These are phyloP conservation scores for Hapalemur alaotrensis DNA, from an alignment of 2,797 vertebrate genomes.

Conservation along the genomic window DNA sequence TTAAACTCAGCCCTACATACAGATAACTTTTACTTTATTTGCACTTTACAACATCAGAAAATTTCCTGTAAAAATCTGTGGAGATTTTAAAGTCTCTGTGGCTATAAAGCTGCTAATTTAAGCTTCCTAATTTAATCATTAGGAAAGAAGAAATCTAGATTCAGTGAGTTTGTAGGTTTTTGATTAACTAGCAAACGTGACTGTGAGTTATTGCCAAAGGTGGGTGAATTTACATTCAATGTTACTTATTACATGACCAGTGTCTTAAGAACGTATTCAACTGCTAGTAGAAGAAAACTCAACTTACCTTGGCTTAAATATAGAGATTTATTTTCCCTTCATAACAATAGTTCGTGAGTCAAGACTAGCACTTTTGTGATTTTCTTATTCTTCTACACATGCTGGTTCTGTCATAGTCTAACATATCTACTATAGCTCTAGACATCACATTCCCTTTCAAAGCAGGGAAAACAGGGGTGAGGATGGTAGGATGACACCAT, in stretches of 20 bases:
- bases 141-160: neutral
- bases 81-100: neutral
- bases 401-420: neutral
- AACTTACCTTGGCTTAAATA: neutral
- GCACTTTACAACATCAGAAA: neutral
- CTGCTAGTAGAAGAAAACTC: neutral
- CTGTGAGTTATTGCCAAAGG: neutral
- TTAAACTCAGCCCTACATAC: neutral
- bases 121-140: neutral
- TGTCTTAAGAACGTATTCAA: neutral
- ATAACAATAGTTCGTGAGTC: neutral
- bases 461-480: neutral
- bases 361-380: neutral
- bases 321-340: neutral
- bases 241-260: neutral
- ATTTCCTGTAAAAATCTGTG: neutral
- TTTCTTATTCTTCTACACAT: neutral
- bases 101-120: neutral
- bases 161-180: neutral
- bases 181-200: neutral
- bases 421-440: fast-evolving
- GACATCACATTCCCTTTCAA: neutral
- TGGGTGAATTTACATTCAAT: neutral
- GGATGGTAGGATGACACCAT: neutral
- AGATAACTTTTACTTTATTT: neutral